These are phyloP conservation scores for Oxyruncus cristatus DNA, from an alignment of 2,113 vertebrate species.

Conservation along the genomic window DNA sequence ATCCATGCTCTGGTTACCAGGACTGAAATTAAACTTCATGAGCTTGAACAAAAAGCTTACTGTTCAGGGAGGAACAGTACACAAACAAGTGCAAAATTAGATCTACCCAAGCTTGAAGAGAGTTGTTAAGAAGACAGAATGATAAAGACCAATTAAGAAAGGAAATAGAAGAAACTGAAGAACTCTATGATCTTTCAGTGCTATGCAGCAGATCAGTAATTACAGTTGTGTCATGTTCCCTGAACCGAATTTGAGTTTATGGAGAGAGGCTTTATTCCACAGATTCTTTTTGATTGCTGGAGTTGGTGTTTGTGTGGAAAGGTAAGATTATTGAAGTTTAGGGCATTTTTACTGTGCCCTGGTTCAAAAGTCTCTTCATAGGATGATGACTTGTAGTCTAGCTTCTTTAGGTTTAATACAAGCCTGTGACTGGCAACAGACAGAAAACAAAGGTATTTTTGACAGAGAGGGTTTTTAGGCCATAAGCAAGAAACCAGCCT, in stretches of 20 bases:
- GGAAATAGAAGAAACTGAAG: neutral
- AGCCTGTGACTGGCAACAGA: neutral
- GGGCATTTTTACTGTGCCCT: neutral
- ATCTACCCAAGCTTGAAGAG: neutral
- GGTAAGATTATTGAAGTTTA: neutral
- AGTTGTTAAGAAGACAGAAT: neutral
- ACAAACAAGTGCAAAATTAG: neutral
- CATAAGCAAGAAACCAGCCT: neutral
- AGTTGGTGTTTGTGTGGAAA: neutral
- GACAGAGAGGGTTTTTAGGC: neutral
- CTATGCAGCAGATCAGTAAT: neutral
- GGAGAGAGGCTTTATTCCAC: neutral
- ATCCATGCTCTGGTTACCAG: neutral
- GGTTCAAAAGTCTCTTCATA: neutral
- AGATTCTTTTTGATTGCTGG: neutral
- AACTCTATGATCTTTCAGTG: neutral
- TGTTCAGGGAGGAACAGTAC: neutral
- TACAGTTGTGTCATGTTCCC: neutral
- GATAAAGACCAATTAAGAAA: neutral
- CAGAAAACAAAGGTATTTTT: neutral
- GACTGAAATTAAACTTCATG: neutral
- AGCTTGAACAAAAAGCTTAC: neutral
- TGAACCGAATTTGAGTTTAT: neutral
- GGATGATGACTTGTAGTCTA: neutral
- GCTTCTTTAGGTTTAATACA: neutral